Evolutionary conservation across 2,888 invertebrate species (phyloP).

Genomic region (Protula sp.): DNA sequence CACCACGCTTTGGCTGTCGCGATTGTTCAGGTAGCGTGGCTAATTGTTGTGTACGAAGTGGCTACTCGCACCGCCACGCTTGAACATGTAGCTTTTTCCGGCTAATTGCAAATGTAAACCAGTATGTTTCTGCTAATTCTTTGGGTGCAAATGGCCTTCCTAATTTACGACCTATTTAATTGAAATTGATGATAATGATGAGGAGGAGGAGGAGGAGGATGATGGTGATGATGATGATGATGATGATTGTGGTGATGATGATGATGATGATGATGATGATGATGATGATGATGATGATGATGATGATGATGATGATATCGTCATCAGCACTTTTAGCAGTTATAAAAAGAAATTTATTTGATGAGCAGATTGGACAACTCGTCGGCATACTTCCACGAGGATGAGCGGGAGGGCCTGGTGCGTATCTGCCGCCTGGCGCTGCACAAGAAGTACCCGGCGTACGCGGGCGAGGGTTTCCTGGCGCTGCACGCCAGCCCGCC

Average conservation of each 20-base stretch:
- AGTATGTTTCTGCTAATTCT: background rate
- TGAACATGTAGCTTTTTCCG: background rate
- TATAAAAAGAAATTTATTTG: too few relatives aligned
- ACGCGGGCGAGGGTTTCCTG: slow-evolving; percentile 75
- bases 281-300: slow-evolving; percentile 7
- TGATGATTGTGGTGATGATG: too few relatives aligned
- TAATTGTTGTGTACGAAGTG: slow-evolving; percentile 14
- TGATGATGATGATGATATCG: slow-evolving; percentile 1
- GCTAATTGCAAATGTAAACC: background rate
- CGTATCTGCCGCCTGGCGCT: slow-evolving; percentile 74
- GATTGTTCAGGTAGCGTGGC: slow-evolving; percentile 79
- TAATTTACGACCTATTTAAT: too few relatives aligned
- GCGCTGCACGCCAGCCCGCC: slow-evolving; percentile 78
- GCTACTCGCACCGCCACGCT: too few relatives aligned
- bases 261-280: slow-evolving; percentile 2
- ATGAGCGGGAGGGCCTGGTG: slow-evolving; percentile 79
- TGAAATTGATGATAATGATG: too few relatives aligned
- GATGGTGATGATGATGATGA: too few relatives aligned
- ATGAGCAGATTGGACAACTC: slow-evolving; percentile 76
- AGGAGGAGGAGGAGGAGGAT: too few relatives aligned
- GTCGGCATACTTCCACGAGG: slow-evolving; percentile 80
- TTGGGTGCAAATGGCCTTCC: background rate
- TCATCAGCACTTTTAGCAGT: slow-evolving; percentile 4
- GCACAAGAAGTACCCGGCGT: slow-evolving; percentile 74
- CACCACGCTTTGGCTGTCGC: slow-evolving; percentile 80